A percentile compares a stretch with the other conserved stretches of the same genome.
These are phyloP conservation scores for Chloromyia formosa DNA, from an alignment of 2,888 invertebrate genomes.

Conservation along the genomic window DNA sequence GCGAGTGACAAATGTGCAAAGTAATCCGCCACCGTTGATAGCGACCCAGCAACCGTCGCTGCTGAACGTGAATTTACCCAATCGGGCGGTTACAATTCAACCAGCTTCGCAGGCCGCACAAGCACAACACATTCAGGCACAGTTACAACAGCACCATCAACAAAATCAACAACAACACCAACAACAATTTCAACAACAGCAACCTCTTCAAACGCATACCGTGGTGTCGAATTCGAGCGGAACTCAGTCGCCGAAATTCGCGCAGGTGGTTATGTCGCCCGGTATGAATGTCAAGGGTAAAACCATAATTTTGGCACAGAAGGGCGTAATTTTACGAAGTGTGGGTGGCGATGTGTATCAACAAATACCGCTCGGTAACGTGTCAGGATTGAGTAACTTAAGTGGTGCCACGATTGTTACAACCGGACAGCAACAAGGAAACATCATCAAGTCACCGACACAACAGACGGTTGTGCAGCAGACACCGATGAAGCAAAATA, in stretches of 20 bases:
- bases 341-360: slow-evolving; percentile 64
- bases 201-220: slow-evolving; percentile 59
- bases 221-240: slow-evolving; percentile 62
- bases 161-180: slow-evolving; percentile 59
- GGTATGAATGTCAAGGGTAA: slow-evolving; percentile 60
- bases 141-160: slow-evolving; percentile 59
- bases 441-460: slow-evolving; percentile 60
- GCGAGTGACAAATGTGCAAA: slow-evolving; percentile 52
- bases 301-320: slow-evolving; percentile 62
- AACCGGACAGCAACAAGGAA: slow-evolving; percentile 61
- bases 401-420: slow-evolving; percentile 55
- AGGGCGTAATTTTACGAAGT: slow-evolving; percentile 62
- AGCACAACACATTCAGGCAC: slow-evolving; percentile 62
- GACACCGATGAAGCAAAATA: slow-evolving; percentile 46
- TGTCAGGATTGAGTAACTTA: slow-evolving; percentile 58
- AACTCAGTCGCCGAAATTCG: slow-evolving; percentile 63
- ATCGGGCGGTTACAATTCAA: slow-evolving; percentile 62
- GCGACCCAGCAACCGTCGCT: slow-evolving; percentile 59
- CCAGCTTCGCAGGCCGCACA: slow-evolving; percentile 63
- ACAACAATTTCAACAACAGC: slow-evolving; percentile 49
- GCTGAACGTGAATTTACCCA: slow-evolving; percentile 62
- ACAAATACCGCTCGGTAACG: slow-evolving; percentile 63
- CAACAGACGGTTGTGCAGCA: slow-evolving; percentile 56
- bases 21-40: slow-evolving; percentile 62
- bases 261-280: slow-evolving; percentile 61